Evolutionary conservation across 2,113 vertebrate species (phyloP), one percentile per base, ranked within the genome.

Genomic region (Corvus hawaiiensis): DNA sequence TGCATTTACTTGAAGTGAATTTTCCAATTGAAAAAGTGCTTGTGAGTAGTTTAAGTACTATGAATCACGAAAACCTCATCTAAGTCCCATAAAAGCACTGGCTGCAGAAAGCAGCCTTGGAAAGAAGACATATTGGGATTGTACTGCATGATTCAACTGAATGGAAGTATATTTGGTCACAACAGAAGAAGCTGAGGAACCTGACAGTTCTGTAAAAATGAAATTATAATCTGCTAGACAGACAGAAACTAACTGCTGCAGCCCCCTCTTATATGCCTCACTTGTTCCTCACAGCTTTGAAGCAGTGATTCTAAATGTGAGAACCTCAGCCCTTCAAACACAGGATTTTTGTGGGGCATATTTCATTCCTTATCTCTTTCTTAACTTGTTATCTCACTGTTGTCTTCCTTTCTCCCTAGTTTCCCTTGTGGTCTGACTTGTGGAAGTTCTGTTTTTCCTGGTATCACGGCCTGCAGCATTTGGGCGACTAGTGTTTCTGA

Each of bases 1-100:
- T 98, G 98, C 97, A 97, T 98, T 98, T 98, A 97, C 96, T 98
- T 98, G 95, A 87, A 97, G 97, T 97, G 98, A 97, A 98, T 98
- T 98, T 98, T 98, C 98, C 98, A 98, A 98, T 98, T 98, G 98
- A 98, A 98, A 98, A 98, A 98, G 97, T 98, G 94, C 89, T 98
- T 85, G 97, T 92, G 95, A 97, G 97, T 98, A 97, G 97, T 98
- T 98, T 97, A 97, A 98, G 97, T 76, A 89, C 97, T 96, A 98
- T 98, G 98, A 98, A 98, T 98, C 98, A 98, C 97, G 96, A 96
- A 96, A 93, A 98, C 26, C 97, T 98, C 98, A 98, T 98, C 97
- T 97, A 97, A 97, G 97, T 96, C 96, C 95, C 94, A 88, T 98
- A 98, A 98, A 98, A 97, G 96, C 91, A 86, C 63, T 89, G 91